These are phyloP conservation scores for Trachelus troglodyta DNA, from an alignment of 2,888 invertebrate genomes.

Conservation along the genomic window DNA sequence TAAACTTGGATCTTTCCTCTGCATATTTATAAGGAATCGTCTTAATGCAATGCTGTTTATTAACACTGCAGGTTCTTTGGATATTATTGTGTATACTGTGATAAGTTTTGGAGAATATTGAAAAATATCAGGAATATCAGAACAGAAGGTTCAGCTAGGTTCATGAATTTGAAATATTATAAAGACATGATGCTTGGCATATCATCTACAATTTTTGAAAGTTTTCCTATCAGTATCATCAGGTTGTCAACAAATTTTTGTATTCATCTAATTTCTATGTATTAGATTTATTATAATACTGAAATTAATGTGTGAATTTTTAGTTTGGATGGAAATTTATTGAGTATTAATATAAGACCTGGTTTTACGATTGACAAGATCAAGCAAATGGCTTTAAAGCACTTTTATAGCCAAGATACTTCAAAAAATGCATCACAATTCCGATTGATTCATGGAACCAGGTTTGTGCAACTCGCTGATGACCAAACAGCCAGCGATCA, in stretches of 20 bases:
- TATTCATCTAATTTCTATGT: neutral
- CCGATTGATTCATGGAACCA: slow-evolving; percentile 51
- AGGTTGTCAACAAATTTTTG: slow-evolving; percentile 39
- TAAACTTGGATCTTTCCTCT: too few relatives aligned
- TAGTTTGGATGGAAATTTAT: slow-evolving; percentile 54
- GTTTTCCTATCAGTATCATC: slow-evolving; percentile 53
- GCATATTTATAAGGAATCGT: too few relatives aligned
- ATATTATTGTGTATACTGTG: neutral
- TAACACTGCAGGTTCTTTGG: too few relatives aligned
- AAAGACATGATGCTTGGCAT: neutral
- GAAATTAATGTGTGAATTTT: neutral
- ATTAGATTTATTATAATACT: neutral
- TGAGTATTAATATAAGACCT: slow-evolving; percentile 45
- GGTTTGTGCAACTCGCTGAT: slow-evolving; percentile 50
- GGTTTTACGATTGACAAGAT: slow-evolving; percentile 54
- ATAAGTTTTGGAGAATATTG: neutral
- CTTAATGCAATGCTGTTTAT: too few relatives aligned
- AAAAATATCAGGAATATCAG: neutral
- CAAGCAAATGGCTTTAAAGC: slow-evolving; percentile 53
- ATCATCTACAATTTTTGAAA: slow-evolving; percentile 29
- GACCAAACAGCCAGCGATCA: slow-evolving; percentile 47
- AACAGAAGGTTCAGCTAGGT: neutral
- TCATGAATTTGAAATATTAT: neutral
- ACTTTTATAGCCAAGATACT: slow-evolving; percentile 54
- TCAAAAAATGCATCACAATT: slow-evolving; percentile 40